phyloP scores from a whole-genome alignment of 2,888 invertebrate genomes.

The Venusia cambrica region DNA sequence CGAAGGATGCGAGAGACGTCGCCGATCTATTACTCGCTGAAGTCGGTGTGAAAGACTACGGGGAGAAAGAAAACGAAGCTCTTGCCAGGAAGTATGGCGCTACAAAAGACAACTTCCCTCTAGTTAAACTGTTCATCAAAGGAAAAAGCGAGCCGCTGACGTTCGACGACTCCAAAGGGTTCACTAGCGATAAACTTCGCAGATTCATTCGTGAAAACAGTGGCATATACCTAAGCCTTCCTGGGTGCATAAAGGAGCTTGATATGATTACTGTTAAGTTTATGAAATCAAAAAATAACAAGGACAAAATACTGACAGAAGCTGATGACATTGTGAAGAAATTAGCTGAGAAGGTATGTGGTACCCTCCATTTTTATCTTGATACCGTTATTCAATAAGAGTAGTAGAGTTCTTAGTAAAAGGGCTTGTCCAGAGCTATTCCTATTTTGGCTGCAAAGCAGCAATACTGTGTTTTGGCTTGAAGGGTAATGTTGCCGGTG shows the following conservation, averaged over 20 bases:
- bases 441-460: no score
- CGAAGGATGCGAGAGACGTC: constrained; percentile 85
- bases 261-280: constrained; percentile 91
- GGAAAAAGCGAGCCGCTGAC: constrained; percentile 82
- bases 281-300: constrained; percentile 74
- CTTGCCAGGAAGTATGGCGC: constrained; percentile 89
- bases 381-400: no score
- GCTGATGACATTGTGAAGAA: constrained; percentile 53
- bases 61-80: constrained; percentile 93
- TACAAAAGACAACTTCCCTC: constrained; percentile 90
- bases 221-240: constrained; percentile 90
- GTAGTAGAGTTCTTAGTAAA: no score
- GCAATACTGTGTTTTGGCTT: no score
- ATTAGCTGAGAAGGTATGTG: constrained; percentile 51
- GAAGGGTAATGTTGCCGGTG: no score
- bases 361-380: no score
- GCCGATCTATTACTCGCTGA: constrained; percentile 90
- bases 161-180: constrained; percentile 76
- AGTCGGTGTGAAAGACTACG: constrained; percentile 96
- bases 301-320: constrained; percentile 65
- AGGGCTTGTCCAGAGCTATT: no score
- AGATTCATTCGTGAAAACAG: constrained; percentile 85
- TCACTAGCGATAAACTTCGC: constrained; percentile 85
- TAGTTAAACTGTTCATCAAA: constrained; percentile 86
- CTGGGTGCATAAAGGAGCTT: constrained; percentile 91